Evolutionary conservation across 2,113 vertebrate species (phyloP).

Genomic region (Pelmatolapia mariae): DNA sequence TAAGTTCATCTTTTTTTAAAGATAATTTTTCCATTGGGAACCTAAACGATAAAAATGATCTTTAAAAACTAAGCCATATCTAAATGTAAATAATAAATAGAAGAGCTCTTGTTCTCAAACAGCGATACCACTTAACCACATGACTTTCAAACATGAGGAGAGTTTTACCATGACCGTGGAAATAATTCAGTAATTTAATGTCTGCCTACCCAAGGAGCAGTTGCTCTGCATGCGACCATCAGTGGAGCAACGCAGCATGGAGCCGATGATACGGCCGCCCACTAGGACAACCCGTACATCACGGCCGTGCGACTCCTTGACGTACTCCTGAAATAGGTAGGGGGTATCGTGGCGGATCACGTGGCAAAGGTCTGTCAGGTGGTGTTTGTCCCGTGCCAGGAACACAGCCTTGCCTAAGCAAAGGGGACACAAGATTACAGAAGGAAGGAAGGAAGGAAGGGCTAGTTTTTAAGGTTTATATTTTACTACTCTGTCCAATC

Average conservation of each 20-base stretch:
- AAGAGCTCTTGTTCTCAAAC: not conserved
- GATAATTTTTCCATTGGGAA: not conserved
- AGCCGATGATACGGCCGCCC: constrained; percentile 83
- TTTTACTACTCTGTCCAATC: not conserved
- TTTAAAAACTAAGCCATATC: not conserved
- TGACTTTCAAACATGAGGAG: not conserved
- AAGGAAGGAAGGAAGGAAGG: not conserved
- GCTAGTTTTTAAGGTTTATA: not conserved
- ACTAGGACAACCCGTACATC: constrained; percentile 87
- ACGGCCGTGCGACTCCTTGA: constrained; percentile 87
- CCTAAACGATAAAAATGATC: not conserved
- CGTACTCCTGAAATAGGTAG: constrained; percentile 90
- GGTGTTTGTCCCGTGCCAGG: constrained; percentile 86
- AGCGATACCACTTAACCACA: not conserved
- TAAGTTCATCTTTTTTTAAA: not conserved
- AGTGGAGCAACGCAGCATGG: constrained; percentile 87
- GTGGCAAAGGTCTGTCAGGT: constrained; percentile 86
- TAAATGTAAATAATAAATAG: not conserved
- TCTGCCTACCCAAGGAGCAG: constrained; percentile 75
- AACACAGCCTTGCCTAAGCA: constrained; percentile 85
- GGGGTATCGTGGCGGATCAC: constrained; percentile 86
- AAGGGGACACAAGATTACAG: not conserved
- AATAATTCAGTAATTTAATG: not conserved
- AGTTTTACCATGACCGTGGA: not conserved
- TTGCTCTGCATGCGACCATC: constrained; percentile 92